Percentiles rank a stretch among this genome's conserved stretches.
phyloP scores from a whole-genome alignment of 2,113 vertebrate species.

The Pelodiscus sinensis region DNA sequence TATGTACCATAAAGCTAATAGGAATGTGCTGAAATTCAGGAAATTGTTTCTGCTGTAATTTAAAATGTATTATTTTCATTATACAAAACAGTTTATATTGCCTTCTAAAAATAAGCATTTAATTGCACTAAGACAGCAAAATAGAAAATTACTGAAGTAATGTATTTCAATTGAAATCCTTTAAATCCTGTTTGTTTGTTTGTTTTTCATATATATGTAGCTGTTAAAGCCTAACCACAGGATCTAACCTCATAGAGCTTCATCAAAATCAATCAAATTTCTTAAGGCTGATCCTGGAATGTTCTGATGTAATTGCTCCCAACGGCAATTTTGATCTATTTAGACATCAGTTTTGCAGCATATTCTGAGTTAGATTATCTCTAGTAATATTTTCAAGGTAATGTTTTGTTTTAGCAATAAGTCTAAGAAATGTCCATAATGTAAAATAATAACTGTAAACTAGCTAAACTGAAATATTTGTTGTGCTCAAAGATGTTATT shows the following conservation, averaged over 20 bases:
- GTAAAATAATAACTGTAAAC: slow-evolving; percentile 11
- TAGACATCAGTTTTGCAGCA: slow-evolving; percentile 29
- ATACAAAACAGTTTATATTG: slow-evolving; percentile 30
- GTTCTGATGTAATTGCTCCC: slow-evolving; percentile 37
- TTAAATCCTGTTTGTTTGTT: slow-evolving; percentile 56
- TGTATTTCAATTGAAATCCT: slow-evolving; percentile 32
- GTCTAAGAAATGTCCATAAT: not conserved
- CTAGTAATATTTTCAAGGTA: slow-evolving; percentile 3
- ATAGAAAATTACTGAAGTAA: slow-evolving; percentile 37
- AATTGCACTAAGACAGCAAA: slow-evolving; percentile 43
- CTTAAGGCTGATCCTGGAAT: slow-evolving; percentile 24
- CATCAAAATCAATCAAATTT: slow-evolving; percentile 49
- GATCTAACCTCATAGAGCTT: slow-evolving; percentile 29
- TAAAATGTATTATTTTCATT: slow-evolving; percentile 61
- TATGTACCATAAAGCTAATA: slow-evolving; percentile 5
- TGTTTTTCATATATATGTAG: slow-evolving; percentile 39
- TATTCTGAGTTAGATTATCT: slow-evolving; percentile 8
- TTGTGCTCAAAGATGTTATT: not conserved
- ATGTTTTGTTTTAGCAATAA: not conserved
- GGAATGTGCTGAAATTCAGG: slow-evolving; percentile 20
- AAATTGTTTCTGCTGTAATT: slow-evolving; percentile 7
- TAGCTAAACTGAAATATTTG: not conserved
- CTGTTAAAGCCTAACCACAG: slow-evolving; percentile 58
- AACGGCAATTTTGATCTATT: slow-evolving; percentile 48
- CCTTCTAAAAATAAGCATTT: slow-evolving; percentile 46